phyloP scores from a whole-genome alignment of 2,888 invertebrate genomes.

The Drosophila imparisetae region DNA sequence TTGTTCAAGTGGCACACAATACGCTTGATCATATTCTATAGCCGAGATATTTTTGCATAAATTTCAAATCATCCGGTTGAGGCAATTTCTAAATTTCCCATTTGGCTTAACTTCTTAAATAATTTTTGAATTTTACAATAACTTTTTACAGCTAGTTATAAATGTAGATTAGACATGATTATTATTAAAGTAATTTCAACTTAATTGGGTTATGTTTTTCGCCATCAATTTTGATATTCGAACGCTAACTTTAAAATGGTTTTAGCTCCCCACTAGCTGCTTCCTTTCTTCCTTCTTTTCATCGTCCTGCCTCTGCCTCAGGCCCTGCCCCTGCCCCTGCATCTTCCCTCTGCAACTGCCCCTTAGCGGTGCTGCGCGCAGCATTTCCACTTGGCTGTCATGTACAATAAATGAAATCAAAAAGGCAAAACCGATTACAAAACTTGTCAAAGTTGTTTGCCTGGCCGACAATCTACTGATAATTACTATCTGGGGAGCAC shows the following conservation, averaged over 20 bases:
- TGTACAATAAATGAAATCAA: slow-evolving; percentile 76
- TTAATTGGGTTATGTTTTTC: slow-evolving; percentile 9
- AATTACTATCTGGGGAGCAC: slow-evolving; percentile 80
- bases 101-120: not conserved
- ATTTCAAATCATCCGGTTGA: not conserved
- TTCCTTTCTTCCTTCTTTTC: not conserved
- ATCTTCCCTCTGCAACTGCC: not conserved
- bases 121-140: not conserved
- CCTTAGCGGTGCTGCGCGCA: slow-evolving; percentile 1
- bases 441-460: slow-evolving; percentile 73
- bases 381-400: slow-evolving; percentile 52
- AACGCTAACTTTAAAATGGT: slow-evolving; percentile 41
- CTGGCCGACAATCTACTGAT: slow-evolving; percentile 75
- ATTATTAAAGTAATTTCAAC: slow-evolving; percentile 6
- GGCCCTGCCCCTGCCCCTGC: not conserved
- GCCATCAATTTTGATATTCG: slow-evolving; percentile 26
- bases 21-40: not conserved
- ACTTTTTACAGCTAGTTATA: not conserved
- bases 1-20: not conserved
- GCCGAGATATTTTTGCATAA: not conserved
- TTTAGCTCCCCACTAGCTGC: slow-evolving; percentile 4
- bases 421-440: slow-evolving; percentile 76
- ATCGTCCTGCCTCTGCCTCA: not conserved
- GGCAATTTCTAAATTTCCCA: not conserved
- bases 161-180: slow-evolving; percentile 5